Conservation (phyloP, 2,888 invertebrate genomes). For the Meloe dianella region DNA sequence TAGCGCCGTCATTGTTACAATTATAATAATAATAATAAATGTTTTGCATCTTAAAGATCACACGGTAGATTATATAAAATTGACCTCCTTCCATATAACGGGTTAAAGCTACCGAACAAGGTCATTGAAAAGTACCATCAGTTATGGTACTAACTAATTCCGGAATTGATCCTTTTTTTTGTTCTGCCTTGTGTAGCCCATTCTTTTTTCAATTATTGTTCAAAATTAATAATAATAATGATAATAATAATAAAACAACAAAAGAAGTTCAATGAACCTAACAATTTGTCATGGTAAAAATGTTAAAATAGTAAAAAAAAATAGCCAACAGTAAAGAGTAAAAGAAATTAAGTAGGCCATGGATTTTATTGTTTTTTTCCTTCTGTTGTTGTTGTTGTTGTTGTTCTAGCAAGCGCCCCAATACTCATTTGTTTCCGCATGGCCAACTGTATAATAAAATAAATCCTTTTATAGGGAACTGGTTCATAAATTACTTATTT, state of each 20-base stretch:
- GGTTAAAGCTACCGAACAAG: constrained; percentile 38
- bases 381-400: constrained; percentile 20
- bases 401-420: not conserved
- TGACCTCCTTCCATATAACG: constrained; percentile 44
- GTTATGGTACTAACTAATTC: constrained; percentile 19
- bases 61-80: constrained; percentile 14
- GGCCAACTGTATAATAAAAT: constrained; percentile 33
- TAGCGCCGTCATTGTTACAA: constrained; percentile 4
- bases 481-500: constrained; percentile 20
- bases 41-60: constrained; percentile 12
- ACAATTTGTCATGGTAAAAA: constrained; percentile 8
- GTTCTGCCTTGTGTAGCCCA: too few relatives aligned
- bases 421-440: constrained; percentile 40
- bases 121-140: constrained; percentile 33
- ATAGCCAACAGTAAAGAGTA: not conserved
- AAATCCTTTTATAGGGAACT: constrained; percentile 28
- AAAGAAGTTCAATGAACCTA: constrained; percentile 22
- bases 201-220: not conserved
- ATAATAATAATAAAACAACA: not conserved
- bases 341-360: constrained; percentile 36
- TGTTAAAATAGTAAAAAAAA: not conserved
- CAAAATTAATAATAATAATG: not conserved
- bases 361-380: constrained; percentile 41
- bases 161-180: constrained; percentile 15
- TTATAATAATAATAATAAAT: constrained; percentile 11